Percentiles rank a stretch among this genome's conserved stretches.
Evolutionary conservation across 2,888 invertebrate species (phyloP).

Genomic region (Dryobotodes eremita): DNA sequence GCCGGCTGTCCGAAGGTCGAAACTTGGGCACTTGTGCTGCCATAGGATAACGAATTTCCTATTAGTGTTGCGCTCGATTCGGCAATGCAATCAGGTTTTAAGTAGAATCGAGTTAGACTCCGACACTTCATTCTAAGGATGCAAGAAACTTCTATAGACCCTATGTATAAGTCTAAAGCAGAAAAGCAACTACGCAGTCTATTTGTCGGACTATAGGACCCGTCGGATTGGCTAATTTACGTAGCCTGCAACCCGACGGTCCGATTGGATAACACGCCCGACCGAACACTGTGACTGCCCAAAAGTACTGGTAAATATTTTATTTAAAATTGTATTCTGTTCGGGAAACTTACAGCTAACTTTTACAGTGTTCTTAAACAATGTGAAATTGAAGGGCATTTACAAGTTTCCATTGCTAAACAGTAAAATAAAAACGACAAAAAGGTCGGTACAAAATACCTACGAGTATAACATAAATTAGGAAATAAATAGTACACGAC

Average conservation of each 20-base stretch:
- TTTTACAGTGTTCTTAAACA: neutral
- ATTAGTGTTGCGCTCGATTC: neutral
- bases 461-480: neutral
- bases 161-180: neutral
- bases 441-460: neutral
- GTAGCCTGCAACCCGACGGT: neutral
- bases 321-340: neutral
- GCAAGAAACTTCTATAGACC: neutral
- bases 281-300: neutral
- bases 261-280: neutral
- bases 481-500: neutral
- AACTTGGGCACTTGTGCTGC: neutral
- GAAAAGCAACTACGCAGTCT: neutral
- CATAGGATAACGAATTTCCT: neutral
- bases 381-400: neutral
- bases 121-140: neutral
- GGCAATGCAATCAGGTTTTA: conserved; percentile 8
- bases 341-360: neutral
- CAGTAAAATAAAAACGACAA: neutral
- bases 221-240: neutral
- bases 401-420: neutral
- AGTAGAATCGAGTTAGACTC: conserved; percentile 6
- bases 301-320: conserved; percentile 1
- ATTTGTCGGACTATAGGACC: neutral
- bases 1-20: neutral